Base-by-base conservation (phyloP, 2,888 invertebrate species). In the Serripes groenlandicus region DNA sequence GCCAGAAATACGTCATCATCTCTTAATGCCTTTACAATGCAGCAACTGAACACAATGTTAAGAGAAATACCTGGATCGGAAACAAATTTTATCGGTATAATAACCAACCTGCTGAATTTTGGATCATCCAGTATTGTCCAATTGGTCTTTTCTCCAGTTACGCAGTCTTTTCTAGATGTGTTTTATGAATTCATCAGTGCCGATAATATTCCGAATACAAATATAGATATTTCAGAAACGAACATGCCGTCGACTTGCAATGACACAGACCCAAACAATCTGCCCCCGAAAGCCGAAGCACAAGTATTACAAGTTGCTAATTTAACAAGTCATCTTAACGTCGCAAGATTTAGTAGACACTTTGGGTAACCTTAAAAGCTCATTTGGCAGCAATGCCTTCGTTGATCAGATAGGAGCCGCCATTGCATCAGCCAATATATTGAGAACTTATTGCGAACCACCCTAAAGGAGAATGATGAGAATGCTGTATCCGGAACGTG, bases 401-500 rank as follows among this genome's bases (percentile, higher is more conserved):
- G 26, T 66, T 26, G 11, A 23, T 26, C 66, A 66, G 34, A 7
- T 66, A 3, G 35, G 28, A 26, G n/a, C 66, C 21, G 5, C 23
- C 2, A 2, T 66, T 3, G 15, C 9, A 4, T 26, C 66, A 7
- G 42, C 34, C 9, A 66, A 66, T 42, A 28, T 42, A 28, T 66
- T 7, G 66, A 66, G 66, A 66, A 66, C 28, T 37, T 66, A 28
- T 42, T n/a, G 35, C 35, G 66, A 28, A 26, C 4, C 23, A 28
- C 66, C 9, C n/a, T 66, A 21, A 42, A 18, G 1, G 66, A 66
- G 18, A 70, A 54, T 54, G n/a, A n/a, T n/a, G n/a, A n/a, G n/a
- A n/a, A n/a, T n/a, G 70, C 54, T 9, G 70, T 70, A 7, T n/a
- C 32, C 4, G 70, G 54, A 21, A 0, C 70, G 15, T 70, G 70